phyloP scores from a whole-genome alignment of 2,113 vertebrate genomes.

The Dasyprocta punctata region DNA sequence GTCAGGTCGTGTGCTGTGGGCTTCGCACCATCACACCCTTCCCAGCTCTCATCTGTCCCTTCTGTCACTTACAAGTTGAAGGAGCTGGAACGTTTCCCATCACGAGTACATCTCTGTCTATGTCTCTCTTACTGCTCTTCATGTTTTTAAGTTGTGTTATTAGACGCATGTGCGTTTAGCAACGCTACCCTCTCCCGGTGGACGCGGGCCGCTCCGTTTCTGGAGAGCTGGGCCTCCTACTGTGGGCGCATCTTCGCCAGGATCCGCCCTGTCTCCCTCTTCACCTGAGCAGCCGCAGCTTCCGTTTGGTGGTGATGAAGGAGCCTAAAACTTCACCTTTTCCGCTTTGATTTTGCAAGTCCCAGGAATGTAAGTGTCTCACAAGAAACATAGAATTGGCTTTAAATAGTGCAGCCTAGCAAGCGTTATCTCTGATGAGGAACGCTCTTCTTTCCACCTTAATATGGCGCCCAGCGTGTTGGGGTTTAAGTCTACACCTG shows the following conservation, averaged over 20 bases:
- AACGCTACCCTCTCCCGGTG: background rate
- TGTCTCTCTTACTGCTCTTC: background rate
- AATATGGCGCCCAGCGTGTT: background rate
- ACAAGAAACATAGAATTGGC: background rate
- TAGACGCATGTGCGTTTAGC: background rate
- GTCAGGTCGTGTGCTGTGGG: background rate
- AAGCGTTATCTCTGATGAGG: too few species aligned
- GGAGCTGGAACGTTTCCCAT: background rate
- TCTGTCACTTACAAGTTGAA: background rate
- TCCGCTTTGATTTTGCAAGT: background rate
- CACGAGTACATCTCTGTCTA: background rate
- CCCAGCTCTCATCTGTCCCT: background rate
- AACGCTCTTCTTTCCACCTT: background rate
- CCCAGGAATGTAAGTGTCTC: background rate
- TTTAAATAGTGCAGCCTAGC: background rate
- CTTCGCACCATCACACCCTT: background rate
- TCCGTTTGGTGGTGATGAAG: background rate
- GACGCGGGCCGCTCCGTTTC: background rate
- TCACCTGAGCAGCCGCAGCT: too few species aligned
- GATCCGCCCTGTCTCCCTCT: background rate
- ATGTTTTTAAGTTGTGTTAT: background rate
- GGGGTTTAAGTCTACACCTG: background rate
- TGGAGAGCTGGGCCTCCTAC: fast-evolving
- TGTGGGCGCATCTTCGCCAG: background rate
- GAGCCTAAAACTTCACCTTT: background rate